Evolutionary conservation across 2,113 vertebrate species (phyloP), one percentile per base, ranked within the genome.

Genomic region (Pelecanus crispus): DNA sequence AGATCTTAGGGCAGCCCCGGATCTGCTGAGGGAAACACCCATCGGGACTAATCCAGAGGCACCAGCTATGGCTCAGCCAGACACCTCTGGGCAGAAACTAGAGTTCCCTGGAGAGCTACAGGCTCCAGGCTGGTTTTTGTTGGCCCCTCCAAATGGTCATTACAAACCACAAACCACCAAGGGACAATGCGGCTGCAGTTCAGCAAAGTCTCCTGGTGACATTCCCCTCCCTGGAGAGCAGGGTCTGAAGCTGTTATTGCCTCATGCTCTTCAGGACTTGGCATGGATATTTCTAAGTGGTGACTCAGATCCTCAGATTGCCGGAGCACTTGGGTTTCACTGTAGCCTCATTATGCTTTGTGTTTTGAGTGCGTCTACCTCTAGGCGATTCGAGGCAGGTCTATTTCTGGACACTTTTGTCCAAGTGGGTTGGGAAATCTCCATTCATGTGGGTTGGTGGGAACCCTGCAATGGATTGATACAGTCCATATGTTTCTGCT

Each of bases 351-450:
- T 32, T 22, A 40, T 34, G 81, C 63, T 56, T 44, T 52, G 36
- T 91, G 58, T 29, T 63, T 47, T 0, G 0, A 28, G 40, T 40
- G 34, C 2, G 2, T 10, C 22, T 10, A 9, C 73, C 28, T 49
- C 15, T 1, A 31, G 28, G 49, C 4, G 0, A 34, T 38, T 31
- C 5, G 3, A 79, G 36, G 36, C 36, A 49, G 20, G 4, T 45
- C 32, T 88, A 2, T 66, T 88, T 73, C 38, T 53, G 62, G 29
- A 38, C 31, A 25, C 17, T 68, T 61, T 72, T 90, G 29, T 8
- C 53, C 70, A 74, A 81, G 15, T 68, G 49, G 62, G 42, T 55
- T 0, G 38, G 91, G 88, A 91, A 94, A 71, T 55, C 63, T 67
- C 75, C 1, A 1, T 45, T 49, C 32, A 0, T 26, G 40, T 44